Evolutionary conservation across 2,888 invertebrate genomes (phyloP).

Genomic region (Crioceris asparagi): DNA sequence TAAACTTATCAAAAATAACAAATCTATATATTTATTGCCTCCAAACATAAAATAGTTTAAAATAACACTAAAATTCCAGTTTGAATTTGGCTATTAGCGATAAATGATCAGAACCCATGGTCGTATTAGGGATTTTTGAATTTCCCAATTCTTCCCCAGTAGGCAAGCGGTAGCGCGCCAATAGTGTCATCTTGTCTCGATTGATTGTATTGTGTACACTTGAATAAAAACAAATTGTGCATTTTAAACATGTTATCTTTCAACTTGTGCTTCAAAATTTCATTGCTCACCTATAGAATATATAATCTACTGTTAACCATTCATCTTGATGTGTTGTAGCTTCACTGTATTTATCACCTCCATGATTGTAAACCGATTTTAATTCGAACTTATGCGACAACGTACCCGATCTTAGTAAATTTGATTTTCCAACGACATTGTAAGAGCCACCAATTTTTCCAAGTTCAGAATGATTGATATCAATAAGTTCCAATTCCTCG

Average conservation of each 20-base stretch:
- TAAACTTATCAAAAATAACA: no score
- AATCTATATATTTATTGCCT: no score
- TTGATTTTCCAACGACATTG: constrained; percentile 22
- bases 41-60: no score
- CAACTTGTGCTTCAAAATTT: no score
- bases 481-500: constrained; percentile 31
- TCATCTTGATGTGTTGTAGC: constrained; percentile 67
- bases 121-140: constrained; percentile 63
- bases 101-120: constrained; percentile 76
- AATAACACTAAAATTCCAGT: constrained; percentile 40
- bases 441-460: not conserved
- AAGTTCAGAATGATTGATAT: constrained; percentile 22
- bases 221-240: constrained; percentile 1
- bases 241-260: no score
- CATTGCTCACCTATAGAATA: constrained; percentile 75
- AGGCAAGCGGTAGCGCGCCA: constrained; percentile 57
- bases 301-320: constrained; percentile 83
- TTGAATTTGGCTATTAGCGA: constrained; percentile 64
- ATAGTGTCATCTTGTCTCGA: no score
- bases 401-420: constrained; percentile 48
- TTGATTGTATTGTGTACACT: no score
- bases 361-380: constrained; percentile 56
- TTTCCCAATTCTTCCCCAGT: constrained; percentile 35
- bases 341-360: constrained; percentile 38
- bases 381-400: constrained; percentile 58